These are phyloP conservation scores for Megalops atlanticus DNA, from an alignment of 2,113 vertebrate genomes.

Conservation along the genomic window DNA sequence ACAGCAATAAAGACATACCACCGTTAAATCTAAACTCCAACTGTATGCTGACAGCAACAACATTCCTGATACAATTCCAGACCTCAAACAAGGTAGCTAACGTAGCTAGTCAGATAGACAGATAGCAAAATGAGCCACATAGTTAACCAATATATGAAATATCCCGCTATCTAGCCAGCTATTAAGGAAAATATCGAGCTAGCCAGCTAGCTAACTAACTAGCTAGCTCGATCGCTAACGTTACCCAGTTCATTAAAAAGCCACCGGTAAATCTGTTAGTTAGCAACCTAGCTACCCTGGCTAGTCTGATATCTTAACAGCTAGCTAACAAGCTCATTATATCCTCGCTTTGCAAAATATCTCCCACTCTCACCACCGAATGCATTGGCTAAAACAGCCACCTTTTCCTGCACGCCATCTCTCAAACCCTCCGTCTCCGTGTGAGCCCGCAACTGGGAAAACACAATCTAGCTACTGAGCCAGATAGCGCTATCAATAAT, in stretches of 20 bases:
- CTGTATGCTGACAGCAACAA: neutral
- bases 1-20: neutral
- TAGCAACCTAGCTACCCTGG: no score
- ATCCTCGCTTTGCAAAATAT: neutral
- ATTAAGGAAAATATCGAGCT: neutral
- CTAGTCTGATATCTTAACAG: no score
- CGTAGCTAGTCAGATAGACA: neutral
- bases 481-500: neutral
- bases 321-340: neutral
- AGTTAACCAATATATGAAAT: neutral
- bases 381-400: neutral
- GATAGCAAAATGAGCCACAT: neutral
- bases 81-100: neutral
- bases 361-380: neutral
- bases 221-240: neutral
- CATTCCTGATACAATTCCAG: neutral
- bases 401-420: slow-evolving; percentile 31
- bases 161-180: neutral
- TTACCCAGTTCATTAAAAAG: no score
- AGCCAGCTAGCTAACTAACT: neutral
- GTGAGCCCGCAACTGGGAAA: slow-evolving; percentile 8
- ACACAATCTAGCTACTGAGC: neutral
- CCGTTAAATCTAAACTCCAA: neutral
- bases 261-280: no score
- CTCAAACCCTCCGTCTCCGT: slow-evolving; percentile 19